phyloP scores from a whole-genome alignment of 2,888 invertebrate genomes.

The Tetheella fluctuosa region DNA sequence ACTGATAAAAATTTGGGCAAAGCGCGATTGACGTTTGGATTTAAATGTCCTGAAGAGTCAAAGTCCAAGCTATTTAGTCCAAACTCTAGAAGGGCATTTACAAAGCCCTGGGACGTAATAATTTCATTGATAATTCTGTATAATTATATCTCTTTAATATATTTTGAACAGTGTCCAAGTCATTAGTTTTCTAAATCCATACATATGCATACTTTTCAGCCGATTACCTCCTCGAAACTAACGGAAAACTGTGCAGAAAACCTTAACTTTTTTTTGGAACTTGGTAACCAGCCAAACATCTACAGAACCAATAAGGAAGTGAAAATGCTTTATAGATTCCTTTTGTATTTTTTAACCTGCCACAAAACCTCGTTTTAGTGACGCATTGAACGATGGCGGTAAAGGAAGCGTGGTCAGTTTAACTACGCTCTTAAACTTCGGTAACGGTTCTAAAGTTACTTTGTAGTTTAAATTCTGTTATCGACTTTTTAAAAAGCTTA shows the following conservation, averaged over 20 bases:
- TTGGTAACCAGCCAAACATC: constrained; percentile 11
- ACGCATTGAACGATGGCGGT: constrained; percentile 24
- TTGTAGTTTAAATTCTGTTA: constrained; percentile 42
- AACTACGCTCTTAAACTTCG: constrained; percentile 46
- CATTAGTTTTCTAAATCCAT: too few relatives aligned
- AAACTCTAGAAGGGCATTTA: too few relatives aligned
- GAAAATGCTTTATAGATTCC: constrained; percentile 23
- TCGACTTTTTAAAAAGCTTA: constrained; percentile 21
- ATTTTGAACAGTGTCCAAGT: too few relatives aligned
- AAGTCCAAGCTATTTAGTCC: too few relatives aligned
- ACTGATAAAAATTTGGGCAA: too few relatives aligned
- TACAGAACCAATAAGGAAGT: constrained; percentile 11
- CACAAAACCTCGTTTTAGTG: constrained; percentile 29
- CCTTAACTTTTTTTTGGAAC: not conserved
- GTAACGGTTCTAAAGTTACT: constrained; percentile 43
- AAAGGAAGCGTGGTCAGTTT: constrained; percentile 44
- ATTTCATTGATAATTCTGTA: too few relatives aligned
- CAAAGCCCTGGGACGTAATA: too few relatives aligned
- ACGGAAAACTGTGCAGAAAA: not conserved
- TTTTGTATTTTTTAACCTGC: constrained; percentile 33
- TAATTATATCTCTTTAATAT: too few relatives aligned
- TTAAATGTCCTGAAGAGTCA: not conserved
- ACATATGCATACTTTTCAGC: not conserved
- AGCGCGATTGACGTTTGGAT: too few relatives aligned
- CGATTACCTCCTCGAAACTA: not conserved